phyloP scores from a whole-genome alignment of 2,113 vertebrate species.

The Lamprologus sp. region DNA sequence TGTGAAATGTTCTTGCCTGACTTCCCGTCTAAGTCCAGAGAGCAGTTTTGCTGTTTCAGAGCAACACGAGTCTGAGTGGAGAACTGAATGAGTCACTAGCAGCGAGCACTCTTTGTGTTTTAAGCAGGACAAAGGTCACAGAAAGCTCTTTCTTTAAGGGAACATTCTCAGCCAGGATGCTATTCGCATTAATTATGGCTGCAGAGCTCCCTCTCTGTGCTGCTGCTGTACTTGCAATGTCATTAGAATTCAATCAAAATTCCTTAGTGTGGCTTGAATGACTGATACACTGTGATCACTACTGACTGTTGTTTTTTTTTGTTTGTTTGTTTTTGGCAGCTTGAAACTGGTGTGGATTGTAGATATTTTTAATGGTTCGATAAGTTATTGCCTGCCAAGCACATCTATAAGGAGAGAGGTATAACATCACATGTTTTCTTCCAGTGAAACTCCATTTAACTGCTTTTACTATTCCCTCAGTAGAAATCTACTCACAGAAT shows the following conservation, averaged over 20 bases:
- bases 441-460: neutral
- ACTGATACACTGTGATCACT: neutral
- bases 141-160: neutral
- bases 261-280: neutral
- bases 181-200: neutral
- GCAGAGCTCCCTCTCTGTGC: neutral
- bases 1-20: neutral
- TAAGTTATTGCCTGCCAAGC: neutral
- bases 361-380: neutral
- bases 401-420: neutral
- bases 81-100: neutral
- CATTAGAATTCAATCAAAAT: neutral
- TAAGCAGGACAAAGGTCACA: neutral
- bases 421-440: neutral
- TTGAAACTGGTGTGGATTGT: neutral
- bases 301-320: neutral
- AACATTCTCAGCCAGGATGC: neutral
- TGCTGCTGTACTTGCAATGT: neutral
- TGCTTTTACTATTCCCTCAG: neutral
- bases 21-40: neutral
- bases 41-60: neutral
- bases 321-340: neutral
- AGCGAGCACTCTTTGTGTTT: neutral
- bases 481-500: neutral
- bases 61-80: neutral